Base-by-base conservation (phyloP, 2,797 vertebrate species). In the Xenentodon cancila region DNA sequence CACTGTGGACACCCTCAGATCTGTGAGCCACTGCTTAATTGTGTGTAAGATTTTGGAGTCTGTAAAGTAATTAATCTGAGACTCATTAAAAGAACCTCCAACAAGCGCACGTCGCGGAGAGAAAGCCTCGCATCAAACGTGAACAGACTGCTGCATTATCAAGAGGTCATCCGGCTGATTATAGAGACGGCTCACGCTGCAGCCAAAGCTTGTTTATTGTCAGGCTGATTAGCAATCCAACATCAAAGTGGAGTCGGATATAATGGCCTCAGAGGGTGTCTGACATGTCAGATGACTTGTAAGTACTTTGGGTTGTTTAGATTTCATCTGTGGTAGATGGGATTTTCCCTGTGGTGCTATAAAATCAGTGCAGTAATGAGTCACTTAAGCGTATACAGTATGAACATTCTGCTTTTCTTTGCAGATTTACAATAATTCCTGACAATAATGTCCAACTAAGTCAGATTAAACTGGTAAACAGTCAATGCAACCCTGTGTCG, bases 1-100 rank as follows among this genome's bases (percentile, higher is more conserved):
- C 32, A 13, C 63, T 25, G 66, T 55, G 81, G 67, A 74, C 72
- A 49, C 53, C 70, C 64, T 82, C 85, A 87, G 74, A 85, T 89
- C 80, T 83, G 64, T 21, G 47, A 84, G 76, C 68, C 81, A 61
- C 68, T 52, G 42, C 58, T 84, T 92, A 84, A 92, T 89, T 75
- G 78, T 79, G 81, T 61, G 63, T 77, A 70, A 77, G 82, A 80
- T 84, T 84, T 79, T 68, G 69, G 67, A 60, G 58, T 76, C 62
- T 79, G 70, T 62, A 57, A 65, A 84, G 81, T 85, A 86, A 91
- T 91, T 91, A 90, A 87, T 91, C 77, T 73, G 70, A 53, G 71
- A 27, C 57, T 91, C 83, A 92, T 91, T 91, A 91, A 86, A 82
- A 78, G 79, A 75, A 51, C 61, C 40, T 56, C 76, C 77, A 79